Percentiles rank a stretch among this genome's conserved stretches.
These are phyloP conservation scores for Eumacrocentrus americanus DNA, from an alignment of 2,888 invertebrate species.

Conservation along the genomic window DNA sequence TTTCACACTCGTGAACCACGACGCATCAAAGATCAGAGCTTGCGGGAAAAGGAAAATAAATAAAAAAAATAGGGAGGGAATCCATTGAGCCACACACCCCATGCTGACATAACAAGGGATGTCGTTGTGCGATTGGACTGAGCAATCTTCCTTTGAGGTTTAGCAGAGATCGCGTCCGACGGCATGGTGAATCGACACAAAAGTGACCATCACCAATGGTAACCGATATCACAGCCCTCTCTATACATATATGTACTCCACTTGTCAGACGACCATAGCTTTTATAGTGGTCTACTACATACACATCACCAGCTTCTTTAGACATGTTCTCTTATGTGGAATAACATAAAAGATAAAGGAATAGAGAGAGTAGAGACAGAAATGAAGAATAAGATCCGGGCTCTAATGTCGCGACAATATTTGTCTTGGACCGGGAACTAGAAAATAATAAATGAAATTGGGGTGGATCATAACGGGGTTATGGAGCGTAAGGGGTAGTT, in stretches of 20 bases:
- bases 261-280: conserved; percentile 29
- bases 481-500: conserved; percentile 57
- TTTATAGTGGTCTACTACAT: conserved; percentile 30
- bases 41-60: conserved; percentile 34
- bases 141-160: conserved; percentile 52
- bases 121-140: conserved; percentile 41
- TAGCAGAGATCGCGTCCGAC: conserved; percentile 38
- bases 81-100: conserved; percentile 49
- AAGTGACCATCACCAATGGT: conserved; percentile 55
- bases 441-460: conserved; percentile 55
- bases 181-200: conserved; percentile 43
- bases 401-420: conserved; percentile 53
- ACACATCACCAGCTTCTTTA: conserved; percentile 16
- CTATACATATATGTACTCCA: conserved; percentile 5
- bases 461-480: conserved; percentile 55
- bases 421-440: conserved; percentile 48
- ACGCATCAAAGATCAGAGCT: conserved; percentile 27
- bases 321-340: conserved; percentile 24
- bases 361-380: too few relatives aligned
- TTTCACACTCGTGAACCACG: conserved; percentile 50
- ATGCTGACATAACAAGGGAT: conserved; percentile 52
- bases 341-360: conserved; percentile 37
- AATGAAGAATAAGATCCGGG: conserved; percentile 23
- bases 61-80: conserved; percentile 39
- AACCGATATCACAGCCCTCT: conserved; percentile 46